A percentile compares a stretch with the other conserved stretches of the same genome.
Conservation (phyloP, 2,888 invertebrate species). For the Heliconius sara region DNA sequence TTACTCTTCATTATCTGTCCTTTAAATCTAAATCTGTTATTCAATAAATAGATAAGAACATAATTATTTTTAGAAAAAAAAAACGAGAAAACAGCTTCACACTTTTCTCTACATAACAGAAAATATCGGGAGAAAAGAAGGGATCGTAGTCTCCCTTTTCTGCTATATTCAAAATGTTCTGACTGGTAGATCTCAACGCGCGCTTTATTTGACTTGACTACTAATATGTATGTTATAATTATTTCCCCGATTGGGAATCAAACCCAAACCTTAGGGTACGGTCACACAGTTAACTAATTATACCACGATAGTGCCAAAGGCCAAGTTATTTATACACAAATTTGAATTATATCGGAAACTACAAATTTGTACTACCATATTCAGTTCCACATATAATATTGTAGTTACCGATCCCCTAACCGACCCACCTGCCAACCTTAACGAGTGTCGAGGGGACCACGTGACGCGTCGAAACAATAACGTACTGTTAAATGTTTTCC, state of each 20-base stretch:
- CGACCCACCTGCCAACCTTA: constrained; percentile 19
- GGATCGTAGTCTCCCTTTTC: neutral
- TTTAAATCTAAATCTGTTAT: no score
- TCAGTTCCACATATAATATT: constrained; percentile 7
- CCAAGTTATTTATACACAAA: neutral
- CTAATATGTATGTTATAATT: neutral
- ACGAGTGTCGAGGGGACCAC: constrained; percentile 11
- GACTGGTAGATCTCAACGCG: neutral
- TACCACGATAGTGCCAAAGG: neutral
- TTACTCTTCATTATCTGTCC: no score
- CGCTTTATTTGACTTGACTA: neutral
- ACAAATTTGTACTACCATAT: neutral
- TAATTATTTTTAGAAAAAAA: no score
- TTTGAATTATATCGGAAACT: constrained; percentile 2
- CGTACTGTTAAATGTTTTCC: constrained; percentile 24
- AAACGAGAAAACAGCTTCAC: neutral
- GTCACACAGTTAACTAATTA: neutral
- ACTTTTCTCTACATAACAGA: neutral
- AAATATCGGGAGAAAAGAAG: neutral
- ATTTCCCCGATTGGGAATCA: neutral
- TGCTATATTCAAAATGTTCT: neutral
- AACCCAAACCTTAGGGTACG: neutral
- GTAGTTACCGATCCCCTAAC: constrained; percentile 13
- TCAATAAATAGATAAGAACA: no score
- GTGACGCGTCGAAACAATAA: constrained; percentile 27